These are phyloP conservation scores for Teleogryllus occipitalis DNA, from an alignment of 1,140 invertebrate genomes.

Conservation along the genomic window DNA sequence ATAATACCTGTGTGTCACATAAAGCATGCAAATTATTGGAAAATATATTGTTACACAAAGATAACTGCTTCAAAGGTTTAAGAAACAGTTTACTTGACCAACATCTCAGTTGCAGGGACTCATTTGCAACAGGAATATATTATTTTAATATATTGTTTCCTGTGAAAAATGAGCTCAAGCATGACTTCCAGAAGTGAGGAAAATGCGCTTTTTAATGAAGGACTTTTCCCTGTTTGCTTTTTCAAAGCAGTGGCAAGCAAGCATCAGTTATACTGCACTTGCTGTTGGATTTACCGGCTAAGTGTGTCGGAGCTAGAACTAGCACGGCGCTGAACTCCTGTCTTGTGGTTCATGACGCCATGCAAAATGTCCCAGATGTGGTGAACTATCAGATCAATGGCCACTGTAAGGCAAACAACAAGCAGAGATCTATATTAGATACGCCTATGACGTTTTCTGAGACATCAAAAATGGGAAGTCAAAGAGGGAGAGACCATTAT, in stretches of 20 bases:
- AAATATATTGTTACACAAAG: too few relatives aligned
- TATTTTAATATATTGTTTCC: too few relatives aligned
- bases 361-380: conserved; percentile 93
- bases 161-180: too few relatives aligned
- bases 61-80: too few relatives aligned
- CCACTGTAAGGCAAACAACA: conserved; percentile 73
- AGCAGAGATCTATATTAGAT: background rate
- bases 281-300: conserved; percentile 16
- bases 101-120: too few relatives aligned
- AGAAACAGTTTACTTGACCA: too few relatives aligned
- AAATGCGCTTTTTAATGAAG: background rate
- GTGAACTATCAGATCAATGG: conserved; percentile 97
- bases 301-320: conserved; percentile 22
- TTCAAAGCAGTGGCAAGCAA: background rate
- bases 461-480: background rate
- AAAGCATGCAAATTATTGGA: too few relatives aligned
- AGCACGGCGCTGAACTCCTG: conserved; percentile 6
- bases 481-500: background rate
- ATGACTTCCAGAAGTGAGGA: too few relatives aligned
- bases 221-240: background rate
- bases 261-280: background rate
- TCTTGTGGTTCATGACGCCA: conserved; percentile 24
- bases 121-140: too few relatives aligned
- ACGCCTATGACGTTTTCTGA: background rate
- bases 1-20: too few relatives aligned